A percentile compares a stretch with the other conserved stretches of the same genome.
Evolutionary conservation across 2,888 invertebrate genomes (phyloP).

Genomic region (Tholera decimalis): DNA sequence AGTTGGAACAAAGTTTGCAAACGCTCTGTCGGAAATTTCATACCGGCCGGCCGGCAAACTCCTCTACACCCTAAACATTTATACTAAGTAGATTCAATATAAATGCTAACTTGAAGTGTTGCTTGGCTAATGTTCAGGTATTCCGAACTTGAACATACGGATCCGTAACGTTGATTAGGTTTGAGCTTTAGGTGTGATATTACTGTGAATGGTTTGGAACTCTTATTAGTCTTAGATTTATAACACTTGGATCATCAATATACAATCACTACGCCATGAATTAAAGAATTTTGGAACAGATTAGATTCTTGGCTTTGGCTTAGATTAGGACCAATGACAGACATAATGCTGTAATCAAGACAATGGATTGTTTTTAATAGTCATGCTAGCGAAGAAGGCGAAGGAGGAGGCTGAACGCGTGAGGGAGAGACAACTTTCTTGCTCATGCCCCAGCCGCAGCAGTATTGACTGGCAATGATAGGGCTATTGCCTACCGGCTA

Average conservation of each 20-base stretch:
- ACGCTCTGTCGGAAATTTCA: conserved; percentile 83
- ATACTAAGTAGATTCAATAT: conserved; percentile 70
- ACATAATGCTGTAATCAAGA: too few species aligned
- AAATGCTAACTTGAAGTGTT: conserved; percentile 53
- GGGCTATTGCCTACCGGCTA: too few species aligned
- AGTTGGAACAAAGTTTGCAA: conserved; percentile 78
- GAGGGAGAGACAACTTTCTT: too few species aligned
- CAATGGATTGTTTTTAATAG: too few species aligned
- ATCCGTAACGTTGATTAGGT: conserved; percentile 5
- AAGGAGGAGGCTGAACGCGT: too few species aligned
- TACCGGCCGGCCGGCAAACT: conserved; percentile 76
- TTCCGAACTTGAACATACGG: conserved; percentile 25
- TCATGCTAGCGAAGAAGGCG: too few species aligned
- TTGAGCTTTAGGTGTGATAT: conserved; percentile 6
- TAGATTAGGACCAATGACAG: too few species aligned
- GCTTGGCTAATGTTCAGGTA: conserved; percentile 41
- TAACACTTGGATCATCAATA: too few species aligned
- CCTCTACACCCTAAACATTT: conserved; percentile 71
- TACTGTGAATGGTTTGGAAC: background rate
- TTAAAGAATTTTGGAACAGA: background rate
- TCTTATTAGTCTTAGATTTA: background rate
- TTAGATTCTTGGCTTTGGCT: too few species aligned
- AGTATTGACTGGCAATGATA: too few species aligned
- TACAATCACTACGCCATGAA: too few species aligned
- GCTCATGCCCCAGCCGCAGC: too few species aligned